Base-by-base conservation (phyloP, 1,140 invertebrate genomes). In the Drosophila varians region DNA sequence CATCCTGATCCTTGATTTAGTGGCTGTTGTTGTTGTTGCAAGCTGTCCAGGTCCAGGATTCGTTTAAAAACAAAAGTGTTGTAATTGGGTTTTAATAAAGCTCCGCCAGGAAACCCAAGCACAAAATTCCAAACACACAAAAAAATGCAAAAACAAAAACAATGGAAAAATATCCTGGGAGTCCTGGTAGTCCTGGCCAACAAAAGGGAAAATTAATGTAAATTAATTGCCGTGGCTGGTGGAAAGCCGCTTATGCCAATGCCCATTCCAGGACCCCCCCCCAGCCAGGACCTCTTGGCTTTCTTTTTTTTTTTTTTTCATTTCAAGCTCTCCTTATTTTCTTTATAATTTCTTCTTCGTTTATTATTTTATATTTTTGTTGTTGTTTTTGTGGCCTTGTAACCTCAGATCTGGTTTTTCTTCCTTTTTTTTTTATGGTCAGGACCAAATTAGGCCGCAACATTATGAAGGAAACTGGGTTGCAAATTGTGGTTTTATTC, bases 11-110 rank as follows among this genome's bases (percentile, higher is more conserved):
- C 26, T 46, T 11, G n/a, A 16, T 21, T 42, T 42, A 6, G 19
- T 4, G 5, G 18, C 45, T 47, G 3, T 1, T 8, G 9, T 6
- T 57, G 36, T 36, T 1, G 18, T 12, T 14, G 18, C 12, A 34
- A 12, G 12, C 11, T 36, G 34, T n/a, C n/a, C n/a, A n/a, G n/a
- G n/a, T 5, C 36, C 36, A 38, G 7, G 36, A 14, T 12, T 12
- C 36, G 36, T 31, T 11, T 4, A 31, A 38, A 19, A 46, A 38
- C 26, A 12, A 34, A 53, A 65, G 58, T 79, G 57, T 68, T 76
- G 51, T 74, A 86, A 86, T 86, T 86, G 72, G 57, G 56, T 74
- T 87, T 86, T 60, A 70, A 87, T 87, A 54, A 68, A 76, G 57
- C 61, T 43, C 23, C 14, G 38, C 16, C 8, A 28, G 16, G 38